Conservation (phyloP, 2,888 invertebrate genomes). For the Rotaria socialis region DNA sequence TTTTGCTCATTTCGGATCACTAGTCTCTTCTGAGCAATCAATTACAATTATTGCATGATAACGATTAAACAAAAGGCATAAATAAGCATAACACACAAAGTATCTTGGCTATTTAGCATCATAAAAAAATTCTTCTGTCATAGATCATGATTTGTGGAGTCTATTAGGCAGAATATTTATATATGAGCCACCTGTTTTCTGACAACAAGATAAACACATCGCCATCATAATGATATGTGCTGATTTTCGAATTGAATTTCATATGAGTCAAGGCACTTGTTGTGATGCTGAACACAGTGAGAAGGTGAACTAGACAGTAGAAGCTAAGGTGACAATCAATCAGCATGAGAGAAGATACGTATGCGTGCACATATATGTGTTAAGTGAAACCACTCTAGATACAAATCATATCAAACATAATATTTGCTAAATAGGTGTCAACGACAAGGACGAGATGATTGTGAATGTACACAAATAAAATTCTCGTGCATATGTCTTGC, state of each 20-base stretch:
- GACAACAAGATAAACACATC: neutral
- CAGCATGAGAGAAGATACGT: neutral
- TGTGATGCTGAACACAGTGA: neutral
- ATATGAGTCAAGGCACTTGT: neutral
- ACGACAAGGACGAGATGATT: neutral
- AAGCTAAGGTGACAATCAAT: slow-evolving; percentile 21
- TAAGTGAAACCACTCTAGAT: slow-evolving; percentile 18
- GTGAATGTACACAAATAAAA: neutral
- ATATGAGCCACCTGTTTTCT: no score
- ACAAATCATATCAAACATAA: slow-evolving; percentile 4
- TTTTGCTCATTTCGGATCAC: no score
- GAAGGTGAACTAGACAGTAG: neutral
- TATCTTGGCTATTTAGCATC: no score
- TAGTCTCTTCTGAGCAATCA: no score
- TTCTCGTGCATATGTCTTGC: neutral
- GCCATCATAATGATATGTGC: neutral
- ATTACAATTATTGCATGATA: no score
- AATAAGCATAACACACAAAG: no score
- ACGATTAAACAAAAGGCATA: no score
- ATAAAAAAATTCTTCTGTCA: no score
- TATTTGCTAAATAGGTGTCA: slow-evolving; percentile 29
- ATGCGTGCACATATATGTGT: neutral
- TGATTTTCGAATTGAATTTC: neutral
- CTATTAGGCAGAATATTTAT: no score
- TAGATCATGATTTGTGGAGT: no score